Base-by-base conservation (phyloP, 1,140 invertebrate species). In the Pogonomyrmex barbatus region DNA sequence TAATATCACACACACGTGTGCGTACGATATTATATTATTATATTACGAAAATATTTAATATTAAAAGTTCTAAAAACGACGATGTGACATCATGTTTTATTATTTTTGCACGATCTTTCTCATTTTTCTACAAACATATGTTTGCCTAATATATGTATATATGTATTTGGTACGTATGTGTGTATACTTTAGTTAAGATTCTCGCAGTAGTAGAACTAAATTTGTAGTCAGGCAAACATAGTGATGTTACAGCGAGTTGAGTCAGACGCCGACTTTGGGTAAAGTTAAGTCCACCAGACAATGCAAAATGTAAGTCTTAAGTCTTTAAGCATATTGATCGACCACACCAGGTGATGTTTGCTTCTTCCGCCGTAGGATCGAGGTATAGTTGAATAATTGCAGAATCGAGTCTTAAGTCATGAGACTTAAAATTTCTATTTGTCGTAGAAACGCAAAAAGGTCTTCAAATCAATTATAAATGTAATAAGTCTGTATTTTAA, bases 281-380 rank as follows among this genome's bases (percentile, higher is more conserved):
- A 2, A 73, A 82, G 85, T 86, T 86, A 86, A 83, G 79, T 83
- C 79, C 58, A 56, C 68, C 52, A 65, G 79, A 75, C 78, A 75
- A 83, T 83, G 85, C 85, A 75, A 87, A 87, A 87, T 67, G 36
- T 83, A 87, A 87, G 85, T 83, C 79, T 83, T 83, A 86, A 86
- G 77, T 86, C 78, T 82, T 70, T 73, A 71, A 71, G 85, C 77
- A 52, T 83, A 86, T 86, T 73, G 79, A 83, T 83, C 85, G 85
- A 62, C 42, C 65, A 24, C 47, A 39, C 50, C 30, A 9, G 33
- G 65, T 67, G 42, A 60, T 83, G 78, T 86, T 86, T 82, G 67
- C 77, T 86, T 52, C 39, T 58, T 71, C 33, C 33, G 47, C 68
- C 42, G 58, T 78, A 65, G 60, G 10, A n/a, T 2, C 50, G 24